Evolutionary conservation across 2,888 invertebrate genomes (phyloP), one percentile per base, ranked within the genome.

Genomic region (Eupsilia transversa): DNA sequence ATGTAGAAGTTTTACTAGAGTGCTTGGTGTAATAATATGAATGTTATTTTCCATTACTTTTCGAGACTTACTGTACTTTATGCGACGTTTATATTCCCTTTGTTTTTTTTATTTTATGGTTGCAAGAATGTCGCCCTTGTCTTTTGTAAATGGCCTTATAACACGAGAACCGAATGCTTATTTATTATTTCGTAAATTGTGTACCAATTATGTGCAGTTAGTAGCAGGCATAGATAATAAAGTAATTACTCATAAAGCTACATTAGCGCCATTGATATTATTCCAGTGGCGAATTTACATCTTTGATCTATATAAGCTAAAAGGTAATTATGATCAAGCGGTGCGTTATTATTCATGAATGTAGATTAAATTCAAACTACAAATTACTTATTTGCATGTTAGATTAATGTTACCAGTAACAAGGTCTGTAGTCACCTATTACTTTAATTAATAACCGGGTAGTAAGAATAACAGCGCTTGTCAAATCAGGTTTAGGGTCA

Each of bases 341-440:
- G 57, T 77, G 78, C 74, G 77, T 87, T 86, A 86, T 86, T 88
- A 87, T 87, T 87, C 87, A 87, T 87, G 86, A 81, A 87, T 87
- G 88, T 79, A 86, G 78, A 87, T 88, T 88, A 86, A 64, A 87
- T 88, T 84, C 86, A 86, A 80, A 86, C 80, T 86, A 87, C 88
- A 87, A 86, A 87, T 87, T 87, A 87, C 80, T 84, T 84, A 87
- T 87, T 87, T 86, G 87, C 88, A 87, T 87, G 83, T 80, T 76
- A 79, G 74, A 86, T 87, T 86, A 86, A 84, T 84, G 80, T 82
- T 76, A 61, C 65, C 69, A 80, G 82, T 83, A 86, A 88, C 82
- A 79, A 77, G 80, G 82, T 84, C 80, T 75, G 80, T 80, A 85
- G 77, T 80, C 73, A 79, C 77, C 75, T 79, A 80, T 73, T 80